Evolutionary conservation across 2,797 vertebrate genomes (phyloP), one percentile per base, ranked within the genome.

Genomic region (Limosa lapponica): DNA sequence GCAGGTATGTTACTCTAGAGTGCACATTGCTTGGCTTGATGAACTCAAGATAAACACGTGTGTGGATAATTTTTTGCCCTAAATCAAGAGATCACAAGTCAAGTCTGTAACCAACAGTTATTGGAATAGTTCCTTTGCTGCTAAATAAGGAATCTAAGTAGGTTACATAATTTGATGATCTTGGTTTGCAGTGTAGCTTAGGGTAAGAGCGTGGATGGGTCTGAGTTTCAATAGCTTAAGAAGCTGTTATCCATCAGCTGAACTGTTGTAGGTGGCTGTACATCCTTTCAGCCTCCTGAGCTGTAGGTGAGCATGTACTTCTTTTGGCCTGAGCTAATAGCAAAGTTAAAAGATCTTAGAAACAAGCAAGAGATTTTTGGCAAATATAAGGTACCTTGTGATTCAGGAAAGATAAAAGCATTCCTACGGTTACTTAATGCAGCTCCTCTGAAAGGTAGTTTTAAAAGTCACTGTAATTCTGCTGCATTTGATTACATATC

Each of bases 1-100:
- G 91, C 99, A 99, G 99, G 99, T 99, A 96, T 65, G 81, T 81
- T 74, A 22, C 0, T 0, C 41, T 54, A 13, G 39, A 19, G 36
- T 58, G 37, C 77, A 7, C 36, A 1, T 8, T 54, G 41, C 51
- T 87, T 43, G 43, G 25, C 81, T 93, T 91, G 37, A 18, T 67
- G 10, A 25, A 30, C n/a, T 25, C 80, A 4, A 2, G 34, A 19
- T 66, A 27, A 57, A 27, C 16, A 12, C 16, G 5, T 1, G 0
- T 41, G 54, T 30, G 54, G 39, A 18, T 61, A 51, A 36, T 16
- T 34, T 77, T 71, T 72, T 89, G 11, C 49, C n/a, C 46, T 81
- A 16, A 62, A 46, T 55, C 37, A 30, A 23, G 2, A 54, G 41
- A 73, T 83, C 25, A 13, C 20, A 15, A 46, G 43, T 51, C 27